Evolutionary conservation across 2,888 invertebrate genomes (phyloP).

Genomic region (Halictus quadricinctus): DNA sequence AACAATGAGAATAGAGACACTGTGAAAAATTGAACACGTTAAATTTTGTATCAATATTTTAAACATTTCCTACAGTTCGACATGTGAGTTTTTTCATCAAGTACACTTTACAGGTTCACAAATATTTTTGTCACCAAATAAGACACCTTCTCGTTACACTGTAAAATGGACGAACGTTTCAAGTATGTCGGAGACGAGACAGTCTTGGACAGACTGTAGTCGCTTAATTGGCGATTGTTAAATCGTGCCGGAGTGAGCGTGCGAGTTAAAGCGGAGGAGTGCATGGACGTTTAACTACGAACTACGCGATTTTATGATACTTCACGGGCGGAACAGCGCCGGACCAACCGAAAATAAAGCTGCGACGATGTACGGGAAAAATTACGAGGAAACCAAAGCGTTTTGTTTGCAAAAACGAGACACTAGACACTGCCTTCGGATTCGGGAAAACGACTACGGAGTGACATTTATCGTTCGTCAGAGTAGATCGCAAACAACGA

Average conservation of each 20-base stretch:
- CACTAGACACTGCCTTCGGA: slow-evolving; percentile 2
- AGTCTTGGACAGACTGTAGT: neutral
- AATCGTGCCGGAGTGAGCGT: slow-evolving; percentile 1
- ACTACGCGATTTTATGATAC: slow-evolving; percentile 31
- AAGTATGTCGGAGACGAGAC: neutral
- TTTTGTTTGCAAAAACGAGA: slow-evolving; percentile 24
- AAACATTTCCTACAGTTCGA: no score
- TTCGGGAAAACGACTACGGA: neutral
- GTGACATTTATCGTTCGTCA: slow-evolving; percentile 24
- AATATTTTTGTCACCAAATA: neutral
- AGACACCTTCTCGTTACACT: neutral
- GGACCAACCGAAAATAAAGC: neutral
- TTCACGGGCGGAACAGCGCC: slow-evolving; percentile 5
- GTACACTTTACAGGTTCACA: no score
- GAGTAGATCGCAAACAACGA: neutral
- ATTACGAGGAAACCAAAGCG: slow-evolving; percentile 3
- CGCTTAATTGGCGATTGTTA: neutral
- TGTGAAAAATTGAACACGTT: no score
- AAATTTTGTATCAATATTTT: no score
- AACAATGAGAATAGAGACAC: no score
- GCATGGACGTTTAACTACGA: slow-evolving; percentile 39
- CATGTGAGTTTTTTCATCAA: no score
- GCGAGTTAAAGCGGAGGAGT: slow-evolving; percentile 12
- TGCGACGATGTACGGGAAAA: neutral
- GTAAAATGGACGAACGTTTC: neutral